Evolutionary conservation across 2,888 invertebrate species (phyloP).

Genomic region (Lasioglossum calceatum): DNA sequence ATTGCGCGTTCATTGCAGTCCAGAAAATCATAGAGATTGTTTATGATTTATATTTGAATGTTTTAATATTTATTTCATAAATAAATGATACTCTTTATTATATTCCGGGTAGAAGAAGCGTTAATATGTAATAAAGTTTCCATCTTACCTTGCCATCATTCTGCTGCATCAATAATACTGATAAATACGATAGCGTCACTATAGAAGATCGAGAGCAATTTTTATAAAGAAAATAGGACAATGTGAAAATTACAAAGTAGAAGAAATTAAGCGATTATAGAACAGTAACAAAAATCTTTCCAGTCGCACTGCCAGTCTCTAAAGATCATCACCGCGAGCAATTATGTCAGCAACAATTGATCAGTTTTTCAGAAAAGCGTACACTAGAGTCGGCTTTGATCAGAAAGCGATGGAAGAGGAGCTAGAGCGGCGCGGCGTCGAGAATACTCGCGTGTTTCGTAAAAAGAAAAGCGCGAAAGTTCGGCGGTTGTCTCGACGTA

Average conservation of each 20-base stretch:
- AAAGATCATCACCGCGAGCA: background rate
- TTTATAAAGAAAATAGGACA: background rate
- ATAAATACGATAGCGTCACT: background rate
- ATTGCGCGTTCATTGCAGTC: background rate
- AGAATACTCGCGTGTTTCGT: constrained; percentile 70
- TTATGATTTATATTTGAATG: background rate
- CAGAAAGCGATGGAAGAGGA: background rate
- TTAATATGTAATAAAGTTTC: background rate
- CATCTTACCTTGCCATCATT: background rate
- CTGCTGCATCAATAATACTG: background rate
- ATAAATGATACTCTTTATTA: background rate
- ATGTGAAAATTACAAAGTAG: background rate
- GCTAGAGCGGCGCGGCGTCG: background rate
- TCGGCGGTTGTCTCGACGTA: constrained; percentile 75
- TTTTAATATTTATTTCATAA: background rate
- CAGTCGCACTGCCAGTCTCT: background rate
- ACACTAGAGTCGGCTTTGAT: background rate
- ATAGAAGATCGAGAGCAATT: background rate
- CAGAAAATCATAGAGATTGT: background rate
- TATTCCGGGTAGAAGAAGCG: background rate
- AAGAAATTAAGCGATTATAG: background rate
- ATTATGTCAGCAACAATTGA: background rate
- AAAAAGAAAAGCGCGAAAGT: constrained; percentile 74
- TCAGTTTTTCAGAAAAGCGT: background rate
- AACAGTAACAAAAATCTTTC: background rate